Conservation (phyloP, 2,797 vertebrate species). For the Furcifer pardalis region DNA sequence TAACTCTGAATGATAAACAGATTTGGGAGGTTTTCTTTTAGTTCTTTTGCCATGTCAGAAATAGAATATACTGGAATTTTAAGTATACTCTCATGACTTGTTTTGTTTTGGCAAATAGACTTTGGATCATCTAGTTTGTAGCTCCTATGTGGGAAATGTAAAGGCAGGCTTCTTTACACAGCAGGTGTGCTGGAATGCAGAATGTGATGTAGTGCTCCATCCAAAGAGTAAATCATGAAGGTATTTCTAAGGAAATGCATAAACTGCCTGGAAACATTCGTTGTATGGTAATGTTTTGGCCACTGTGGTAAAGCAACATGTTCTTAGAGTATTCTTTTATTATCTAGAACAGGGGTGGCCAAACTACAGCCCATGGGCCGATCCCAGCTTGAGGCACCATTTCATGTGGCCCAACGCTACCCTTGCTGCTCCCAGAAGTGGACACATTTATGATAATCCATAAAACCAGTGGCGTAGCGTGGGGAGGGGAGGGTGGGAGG, state of each 20-base stretch:
- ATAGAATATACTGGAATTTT: constrained; percentile 1
- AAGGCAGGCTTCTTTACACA: neutral
- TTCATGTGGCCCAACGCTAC: too few relatives aligned
- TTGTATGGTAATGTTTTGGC: neutral
- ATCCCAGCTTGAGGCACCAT: too few relatives aligned
- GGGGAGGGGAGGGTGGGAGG: too few relatives aligned
- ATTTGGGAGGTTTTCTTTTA: neutral
- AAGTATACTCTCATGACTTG: neutral
- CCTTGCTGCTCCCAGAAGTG: too few relatives aligned
- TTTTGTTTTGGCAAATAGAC: neutral
- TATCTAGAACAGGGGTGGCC: too few relatives aligned
- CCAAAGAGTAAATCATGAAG: neutral
- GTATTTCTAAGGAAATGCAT: neutral
- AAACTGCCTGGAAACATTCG: neutral
- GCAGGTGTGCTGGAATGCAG: constrained; percentile 19
- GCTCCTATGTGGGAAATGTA: neutral
- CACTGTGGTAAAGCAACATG: neutral
- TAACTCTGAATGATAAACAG: neutral
- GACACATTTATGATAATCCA: too few relatives aligned
- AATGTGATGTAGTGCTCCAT: neutral
- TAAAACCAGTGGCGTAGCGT: too few relatives aligned
- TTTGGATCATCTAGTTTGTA: neutral
- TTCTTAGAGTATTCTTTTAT: neutral
- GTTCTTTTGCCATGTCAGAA: neutral
- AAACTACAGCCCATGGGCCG: too few relatives aligned